phyloP scores from a whole-genome alignment of 1,140 invertebrate genomes.

The Papilio machaon region DNA sequence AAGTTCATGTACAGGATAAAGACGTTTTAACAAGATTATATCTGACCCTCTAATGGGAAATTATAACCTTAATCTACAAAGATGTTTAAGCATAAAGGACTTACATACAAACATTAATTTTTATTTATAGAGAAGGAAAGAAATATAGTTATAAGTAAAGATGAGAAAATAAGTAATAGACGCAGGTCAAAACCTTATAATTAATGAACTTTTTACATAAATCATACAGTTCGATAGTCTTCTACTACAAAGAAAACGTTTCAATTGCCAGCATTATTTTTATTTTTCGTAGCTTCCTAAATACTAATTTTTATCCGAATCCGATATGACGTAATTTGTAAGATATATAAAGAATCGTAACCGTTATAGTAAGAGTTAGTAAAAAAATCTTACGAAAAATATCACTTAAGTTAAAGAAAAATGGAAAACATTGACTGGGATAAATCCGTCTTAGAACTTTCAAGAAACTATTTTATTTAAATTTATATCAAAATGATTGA shows the following conservation, averaged over 20 bases:
- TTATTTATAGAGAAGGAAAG: no score
- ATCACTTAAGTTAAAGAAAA: no score
- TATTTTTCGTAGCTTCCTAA: not conserved
- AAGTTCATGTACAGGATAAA: conserved; percentile 23
- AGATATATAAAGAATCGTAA: no score
- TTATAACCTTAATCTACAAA: not conserved
- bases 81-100: not conserved
- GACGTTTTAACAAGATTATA: conserved; percentile 10
- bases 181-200: not conserved
- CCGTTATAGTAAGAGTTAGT: no score
- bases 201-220: conserved; percentile 27
- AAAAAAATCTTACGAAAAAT: no score
- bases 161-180: conserved; percentile 18
- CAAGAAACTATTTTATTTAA: no score
- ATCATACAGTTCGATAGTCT: conserved; percentile 17
- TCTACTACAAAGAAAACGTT: not conserved
- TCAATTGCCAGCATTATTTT: not conserved
- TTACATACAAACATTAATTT: no score
- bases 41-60: not conserved
- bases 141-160: no score
- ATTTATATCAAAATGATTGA: not conserved
- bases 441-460: no score
- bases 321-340: not conserved
- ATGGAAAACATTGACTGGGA: no score
- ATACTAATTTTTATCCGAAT: not conserved